These are phyloP conservation scores for Oasisia sp. DNA, from an alignment of 2,888 invertebrate genomes.

Conservation along the genomic window DNA sequence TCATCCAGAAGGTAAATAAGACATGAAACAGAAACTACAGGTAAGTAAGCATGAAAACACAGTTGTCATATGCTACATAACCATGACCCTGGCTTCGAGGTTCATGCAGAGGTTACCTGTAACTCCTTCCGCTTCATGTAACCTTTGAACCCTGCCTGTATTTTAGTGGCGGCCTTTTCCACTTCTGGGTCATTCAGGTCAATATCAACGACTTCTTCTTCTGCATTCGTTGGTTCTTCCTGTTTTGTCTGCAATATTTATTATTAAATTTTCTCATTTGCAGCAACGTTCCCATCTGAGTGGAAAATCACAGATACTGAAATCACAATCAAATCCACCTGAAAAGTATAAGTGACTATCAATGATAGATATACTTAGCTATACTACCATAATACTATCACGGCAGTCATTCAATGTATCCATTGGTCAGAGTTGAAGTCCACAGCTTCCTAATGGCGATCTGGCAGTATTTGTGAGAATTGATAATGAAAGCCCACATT, in stretches of 20 bases:
- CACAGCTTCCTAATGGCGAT: too few relatives aligned
- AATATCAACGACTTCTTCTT: slow-evolving; percentile 45
- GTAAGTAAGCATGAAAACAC: neutral
- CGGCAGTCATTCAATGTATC: too few relatives aligned
- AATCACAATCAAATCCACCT: neutral
- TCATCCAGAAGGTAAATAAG: neutral
- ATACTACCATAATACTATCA: too few relatives aligned
- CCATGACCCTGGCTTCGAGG: neutral
- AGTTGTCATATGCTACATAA: neutral
- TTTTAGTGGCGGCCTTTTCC: slow-evolving; percentile 35
- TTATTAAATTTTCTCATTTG: neutral
- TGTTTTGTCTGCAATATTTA: slow-evolving; percentile 17
- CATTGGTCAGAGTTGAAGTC: too few relatives aligned
- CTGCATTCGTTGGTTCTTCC: slow-evolving; percentile 26
- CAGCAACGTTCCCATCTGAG: neutral
- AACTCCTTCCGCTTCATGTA: slow-evolving; percentile 25
- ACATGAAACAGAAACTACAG: neutral
- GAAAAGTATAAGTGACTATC: neutral
- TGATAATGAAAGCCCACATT: too few relatives aligned
- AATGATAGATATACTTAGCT: too few relatives aligned
- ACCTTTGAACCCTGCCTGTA: slow-evolving; percentile 37
- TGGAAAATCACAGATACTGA: neutral
- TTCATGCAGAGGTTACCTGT: neutral
- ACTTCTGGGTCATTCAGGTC: slow-evolving; percentile 48
- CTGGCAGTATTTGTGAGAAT: too few relatives aligned